Evolutionary conservation across 2,113 vertebrate genomes (phyloP), one percentile per base, ranked within the genome.

Genomic region (Psilopogon haemacephalus): DNA sequence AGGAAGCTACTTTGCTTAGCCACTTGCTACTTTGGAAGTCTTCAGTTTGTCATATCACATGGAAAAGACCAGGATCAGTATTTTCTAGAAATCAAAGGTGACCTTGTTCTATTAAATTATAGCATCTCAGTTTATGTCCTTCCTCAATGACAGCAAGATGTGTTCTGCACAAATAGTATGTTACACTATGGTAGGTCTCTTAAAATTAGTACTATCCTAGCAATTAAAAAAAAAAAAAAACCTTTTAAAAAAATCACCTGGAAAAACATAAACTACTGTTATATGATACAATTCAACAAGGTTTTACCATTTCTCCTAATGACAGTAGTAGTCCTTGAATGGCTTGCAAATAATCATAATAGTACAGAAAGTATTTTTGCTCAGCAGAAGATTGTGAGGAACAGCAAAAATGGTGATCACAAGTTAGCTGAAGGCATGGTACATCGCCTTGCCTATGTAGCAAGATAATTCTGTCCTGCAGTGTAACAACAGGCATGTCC

Each of bases 381-480:
- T 85, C 23, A 81, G 44, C 59, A 79, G 50, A 91, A 70, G 78
- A 82, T 17, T 37, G 67, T 60, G 55, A 30, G 50, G 35, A 79
- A 75, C 14, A 63, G 59, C 74, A 92, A 28, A 88, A 91, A 37
- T 56, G 21, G 8, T 16, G 8, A 60, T 50, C 32, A 14, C 33
- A 77, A 46, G 54, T 60, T 7, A 35, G 37, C 30, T 75, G 67
- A 73, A 59, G 55, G 28, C 40, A 35, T 2, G 8, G 69, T 44
- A 74, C 37, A 40, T 27, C 73, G 46, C n/a, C 55, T 62, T 71
- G 33, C 77, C 84, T 56, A 38, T 32, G 60, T 4, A 67, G 65
- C 80, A 81, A 92, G 48, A 15, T 46, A 93, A 72, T 65, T 78
- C 70, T 84, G 63, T 75, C 86, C 86, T 86, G 80, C 73, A 88